Evolutionary conservation across 2,113 vertebrate genomes (phyloP).

Genomic region (Triplophysa dalaica): DNA sequence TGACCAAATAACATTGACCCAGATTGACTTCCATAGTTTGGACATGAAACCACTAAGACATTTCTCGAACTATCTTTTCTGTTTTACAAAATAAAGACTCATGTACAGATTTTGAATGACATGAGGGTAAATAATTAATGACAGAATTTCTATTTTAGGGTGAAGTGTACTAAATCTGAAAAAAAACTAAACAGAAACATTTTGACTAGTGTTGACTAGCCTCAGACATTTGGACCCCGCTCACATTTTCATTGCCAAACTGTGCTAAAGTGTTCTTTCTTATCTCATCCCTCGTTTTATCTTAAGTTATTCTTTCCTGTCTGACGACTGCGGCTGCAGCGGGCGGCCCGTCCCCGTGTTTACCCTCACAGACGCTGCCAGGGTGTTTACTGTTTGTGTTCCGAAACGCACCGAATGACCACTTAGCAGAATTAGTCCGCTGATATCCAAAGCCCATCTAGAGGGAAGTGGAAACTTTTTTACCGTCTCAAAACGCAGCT

Average conservation of each 20-base stretch:
- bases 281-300: slow-evolving; percentile 41
- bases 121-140: too few species aligned
- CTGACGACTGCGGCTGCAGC: slow-evolving; percentile 34
- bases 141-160: too few species aligned
- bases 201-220: background rate
- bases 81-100: too few species aligned
- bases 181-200: background rate
- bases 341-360: slow-evolving; percentile 14
- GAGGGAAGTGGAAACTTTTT: slow-evolving; percentile 41
- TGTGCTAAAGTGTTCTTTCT: slow-evolving; percentile 15
- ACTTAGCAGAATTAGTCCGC: slow-evolving; percentile 52
- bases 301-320: slow-evolving; percentile 56
- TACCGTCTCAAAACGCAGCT: slow-evolving; percentile 26
- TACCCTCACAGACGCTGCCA: slow-evolving; percentile 43
- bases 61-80: too few species aligned
- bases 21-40: too few species aligned
- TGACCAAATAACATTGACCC: too few species aligned
- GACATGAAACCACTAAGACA: too few species aligned
- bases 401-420: slow-evolving; percentile 51
- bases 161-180: too few species aligned
- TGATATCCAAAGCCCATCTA: slow-evolving; percentile 52
- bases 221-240: slow-evolving; percentile 13
- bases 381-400: slow-evolving; percentile 62
- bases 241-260: slow-evolving; percentile 29
- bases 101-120: too few species aligned